Conservation (phyloP, 2,797 vertebrate species). For the Philypnodon macrostomus region DNA sequence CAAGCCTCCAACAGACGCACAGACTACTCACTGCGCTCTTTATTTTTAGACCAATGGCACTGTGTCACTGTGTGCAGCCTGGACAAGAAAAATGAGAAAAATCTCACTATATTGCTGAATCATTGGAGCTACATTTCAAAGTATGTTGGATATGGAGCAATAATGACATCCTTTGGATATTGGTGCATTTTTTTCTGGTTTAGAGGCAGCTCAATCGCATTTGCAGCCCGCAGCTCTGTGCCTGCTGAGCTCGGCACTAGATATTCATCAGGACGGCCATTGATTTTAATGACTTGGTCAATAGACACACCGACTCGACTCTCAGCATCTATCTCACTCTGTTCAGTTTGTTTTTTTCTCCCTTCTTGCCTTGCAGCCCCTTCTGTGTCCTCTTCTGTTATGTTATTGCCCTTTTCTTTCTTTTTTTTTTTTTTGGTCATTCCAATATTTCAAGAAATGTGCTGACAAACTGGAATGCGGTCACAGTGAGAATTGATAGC, state of each 20-base stretch:
- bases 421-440: no score
- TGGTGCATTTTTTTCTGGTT: constrained; percentile 34
- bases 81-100: not conserved
- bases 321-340: constrained; percentile 38
- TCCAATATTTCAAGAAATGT: constrained; percentile 7
- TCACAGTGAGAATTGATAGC: constrained; percentile 9
- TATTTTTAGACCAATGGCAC: constrained; percentile 5
- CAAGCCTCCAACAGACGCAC: constrained; percentile 3
- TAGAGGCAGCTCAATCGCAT: constrained; percentile 46
- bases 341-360: constrained; percentile 19
- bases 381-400: not conserved
- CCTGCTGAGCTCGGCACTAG: constrained; percentile 50
- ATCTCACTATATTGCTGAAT: constrained; percentile 17
- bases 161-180: constrained; percentile 37
- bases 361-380: constrained; percentile 17
- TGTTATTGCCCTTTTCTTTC: constrained; percentile 10
- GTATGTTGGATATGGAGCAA: constrained; percentile 11
- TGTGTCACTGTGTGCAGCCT: not conserved
- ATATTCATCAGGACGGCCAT: constrained; percentile 64
- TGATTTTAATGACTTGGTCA: constrained; percentile 68
- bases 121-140: constrained; percentile 8
- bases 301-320: constrained; percentile 50
- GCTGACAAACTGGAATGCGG: not conserved
- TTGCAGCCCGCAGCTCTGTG: constrained; percentile 24
- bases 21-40: not conserved